phyloP scores from a whole-genome alignment of 2,888 invertebrate species.

The Caenorhabditis panamensis region DNA sequence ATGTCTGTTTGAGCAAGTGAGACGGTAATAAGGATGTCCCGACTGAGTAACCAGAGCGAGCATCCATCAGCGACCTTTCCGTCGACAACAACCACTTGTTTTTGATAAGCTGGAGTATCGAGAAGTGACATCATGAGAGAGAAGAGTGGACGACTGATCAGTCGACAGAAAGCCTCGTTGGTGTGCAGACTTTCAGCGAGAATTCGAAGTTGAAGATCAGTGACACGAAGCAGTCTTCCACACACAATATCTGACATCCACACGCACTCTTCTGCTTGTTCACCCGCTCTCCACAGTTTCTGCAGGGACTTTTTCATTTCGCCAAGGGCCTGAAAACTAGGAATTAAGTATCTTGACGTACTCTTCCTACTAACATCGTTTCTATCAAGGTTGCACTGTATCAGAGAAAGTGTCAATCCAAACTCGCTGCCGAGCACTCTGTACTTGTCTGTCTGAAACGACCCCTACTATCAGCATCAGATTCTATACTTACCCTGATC shows the following conservation, averaged over 20 bases:
- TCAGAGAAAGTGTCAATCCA: constrained; percentile 33
- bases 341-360: not conserved
- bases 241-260: constrained; percentile 60
- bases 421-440: constrained; percentile 46
- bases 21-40: constrained; percentile 41
- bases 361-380: constrained; percentile 35
- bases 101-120: constrained; percentile 55
- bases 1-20: constrained; percentile 41
- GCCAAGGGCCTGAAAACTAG: constrained; percentile 36
- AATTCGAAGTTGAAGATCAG: constrained; percentile 35
- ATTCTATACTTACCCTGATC: constrained; percentile 17
- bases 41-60: constrained; percentile 57
- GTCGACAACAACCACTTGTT: constrained; percentile 58
- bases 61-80: constrained; percentile 65
- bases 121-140: constrained; percentile 50
- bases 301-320: constrained; percentile 62
- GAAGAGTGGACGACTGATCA: constrained; percentile 39
- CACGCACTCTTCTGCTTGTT: constrained; percentile 54
- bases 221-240: constrained; percentile 28
- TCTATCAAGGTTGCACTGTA: constrained; percentile 46
- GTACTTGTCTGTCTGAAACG: constrained; percentile 52
- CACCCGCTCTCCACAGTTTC: constrained; percentile 60
- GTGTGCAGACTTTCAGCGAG: constrained; percentile 22
- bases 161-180: constrained; percentile 20
- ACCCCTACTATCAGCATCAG: not conserved